phyloP scores from a whole-genome alignment of 2,113 vertebrate genomes.

The Hippocampus barbouri region DNA sequence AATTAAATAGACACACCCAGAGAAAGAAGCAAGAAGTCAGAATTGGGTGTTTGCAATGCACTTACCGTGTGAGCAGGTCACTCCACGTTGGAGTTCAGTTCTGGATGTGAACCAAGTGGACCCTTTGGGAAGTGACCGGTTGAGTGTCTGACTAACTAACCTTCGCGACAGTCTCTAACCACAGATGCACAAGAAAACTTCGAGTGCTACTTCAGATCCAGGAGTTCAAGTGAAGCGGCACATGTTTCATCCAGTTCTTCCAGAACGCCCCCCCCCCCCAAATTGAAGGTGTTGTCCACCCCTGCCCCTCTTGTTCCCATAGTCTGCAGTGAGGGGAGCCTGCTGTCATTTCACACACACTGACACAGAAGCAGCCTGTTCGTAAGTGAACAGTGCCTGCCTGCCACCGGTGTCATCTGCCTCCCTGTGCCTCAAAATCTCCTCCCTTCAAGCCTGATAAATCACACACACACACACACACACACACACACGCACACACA shows the following conservation, averaged over 20 bases:
- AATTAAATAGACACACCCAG: not conserved
- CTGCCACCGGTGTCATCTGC: conserved; percentile 44
- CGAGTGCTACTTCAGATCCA: conserved; percentile 46
- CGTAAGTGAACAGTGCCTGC: conserved; percentile 42
- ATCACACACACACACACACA: conserved; percentile 51
- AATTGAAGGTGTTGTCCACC: not conserved
- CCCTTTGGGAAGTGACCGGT: conserved; percentile 30
- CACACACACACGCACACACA: conserved; percentile 45
- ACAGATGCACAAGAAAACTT: conserved; percentile 10
- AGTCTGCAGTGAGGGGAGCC: conserved; percentile 37
- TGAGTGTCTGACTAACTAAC: conserved; percentile 30
- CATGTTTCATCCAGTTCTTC: not conserved
- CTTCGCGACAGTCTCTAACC: conserved; percentile 7
- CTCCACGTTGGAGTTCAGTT: conserved; percentile 59
- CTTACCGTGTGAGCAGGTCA: conserved; percentile 60
- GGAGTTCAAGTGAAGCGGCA: conserved; percentile 18
- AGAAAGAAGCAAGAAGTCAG: conserved; percentile 27
- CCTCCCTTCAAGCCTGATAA: conserved; percentile 56
- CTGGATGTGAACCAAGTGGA: conserved; percentile 51
- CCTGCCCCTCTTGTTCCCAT: conserved; percentile 34
- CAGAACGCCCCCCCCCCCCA: not conserved
- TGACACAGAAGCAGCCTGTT: conserved; percentile 36
- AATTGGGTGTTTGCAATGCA: conserved; percentile 36
- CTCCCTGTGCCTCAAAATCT: conserved; percentile 25
- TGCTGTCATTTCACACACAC: conserved; percentile 52